Evolutionary conservation across 1,140 invertebrate species (phyloP), one percentile per base, ranked within the genome.

Genomic region (Pygmarrhopalites habei): DNA sequence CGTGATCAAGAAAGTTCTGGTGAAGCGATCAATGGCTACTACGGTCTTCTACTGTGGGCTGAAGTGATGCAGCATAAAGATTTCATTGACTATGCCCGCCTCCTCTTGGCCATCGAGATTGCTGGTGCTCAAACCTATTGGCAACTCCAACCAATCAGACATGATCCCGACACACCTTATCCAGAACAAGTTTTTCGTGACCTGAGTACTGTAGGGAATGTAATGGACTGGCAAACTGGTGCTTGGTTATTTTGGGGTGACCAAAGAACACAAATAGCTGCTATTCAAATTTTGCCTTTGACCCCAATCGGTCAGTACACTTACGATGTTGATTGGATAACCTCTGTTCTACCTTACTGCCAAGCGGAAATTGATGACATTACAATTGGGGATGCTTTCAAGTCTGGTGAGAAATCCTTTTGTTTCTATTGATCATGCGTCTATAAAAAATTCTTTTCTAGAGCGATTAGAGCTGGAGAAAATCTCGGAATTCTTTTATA

Each of bases 271-370:
- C 63, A 65, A 57, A 63, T 68, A 25, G 67, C 67, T 19, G 67
- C 61, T 14, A 68, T 68, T 63, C 63, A 68, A 43, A 65, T 68
- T 35, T 32, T 68, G 10, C 67, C 67, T 1, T n/a, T 68, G 1
- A 68, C 67, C 14, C 67, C 67, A 14, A 68, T 68, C 30, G 63
- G 66, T 28, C 63, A 65, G 15, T 26, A 21, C 25, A 65, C 39
- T 1, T 68, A 56, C 46, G 67, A 68, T 29, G 7, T 15, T 10
- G 60, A 47, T 17, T 65, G 67, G 67, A 68, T 68, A 55, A 47
- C 62, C 19, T 15, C 26, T 19, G 67, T 68, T 23, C 25, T 68
- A 1, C 55, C 56, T 1, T 68, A 68, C 44, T 62, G 60, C 32
- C 25, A 26, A 23, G 56, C 2, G 0, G 67, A 68, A 43, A 32